Evolutionary conservation across 2,113 vertebrate genomes (phyloP).

Genomic region (Scomber colias): DNA sequence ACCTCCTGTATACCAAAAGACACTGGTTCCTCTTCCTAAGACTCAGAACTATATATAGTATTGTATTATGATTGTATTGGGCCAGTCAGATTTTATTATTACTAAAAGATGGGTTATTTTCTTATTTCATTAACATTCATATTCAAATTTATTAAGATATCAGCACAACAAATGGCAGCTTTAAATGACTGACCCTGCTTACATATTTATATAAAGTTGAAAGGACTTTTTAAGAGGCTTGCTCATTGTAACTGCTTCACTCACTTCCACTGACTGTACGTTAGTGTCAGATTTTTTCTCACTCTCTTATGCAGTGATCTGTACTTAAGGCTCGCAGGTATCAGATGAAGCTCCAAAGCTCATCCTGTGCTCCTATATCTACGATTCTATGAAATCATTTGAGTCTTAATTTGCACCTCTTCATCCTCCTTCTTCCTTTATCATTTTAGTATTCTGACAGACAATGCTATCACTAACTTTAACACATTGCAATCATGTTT

Average conservation of each 20-base stretch:
- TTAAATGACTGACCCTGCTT: background rate
- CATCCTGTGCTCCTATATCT: slow-evolving; percentile 22
- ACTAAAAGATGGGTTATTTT: background rate
- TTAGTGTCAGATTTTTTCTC: background rate
- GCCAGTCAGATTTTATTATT: background rate
- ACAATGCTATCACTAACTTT: background rate
- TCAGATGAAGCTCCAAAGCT: slow-evolving; percentile 7
- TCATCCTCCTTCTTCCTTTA: background rate
- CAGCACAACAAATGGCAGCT: background rate
- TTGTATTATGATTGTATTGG: slow-evolving; percentile 1
- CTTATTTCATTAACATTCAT: background rate
- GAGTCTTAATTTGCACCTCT: slow-evolving; percentile 1
- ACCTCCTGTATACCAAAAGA: background rate
- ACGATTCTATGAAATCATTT: slow-evolving; percentile 6
- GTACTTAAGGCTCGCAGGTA: slow-evolving; percentile 7
- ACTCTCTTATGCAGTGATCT: background rate
- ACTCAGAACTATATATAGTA: background rate
- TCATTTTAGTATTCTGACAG: background rate
- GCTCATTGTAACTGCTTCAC: background rate
- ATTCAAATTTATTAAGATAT: background rate
- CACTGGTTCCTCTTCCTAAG: background rate
- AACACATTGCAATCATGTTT: background rate
- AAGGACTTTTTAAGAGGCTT: background rate
- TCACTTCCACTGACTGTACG: background rate
- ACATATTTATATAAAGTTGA: background rate